These are phyloP conservation scores for Palaemon carinicauda DNA, from an alignment of 1,140 invertebrate species.

Conservation along the genomic window DNA sequence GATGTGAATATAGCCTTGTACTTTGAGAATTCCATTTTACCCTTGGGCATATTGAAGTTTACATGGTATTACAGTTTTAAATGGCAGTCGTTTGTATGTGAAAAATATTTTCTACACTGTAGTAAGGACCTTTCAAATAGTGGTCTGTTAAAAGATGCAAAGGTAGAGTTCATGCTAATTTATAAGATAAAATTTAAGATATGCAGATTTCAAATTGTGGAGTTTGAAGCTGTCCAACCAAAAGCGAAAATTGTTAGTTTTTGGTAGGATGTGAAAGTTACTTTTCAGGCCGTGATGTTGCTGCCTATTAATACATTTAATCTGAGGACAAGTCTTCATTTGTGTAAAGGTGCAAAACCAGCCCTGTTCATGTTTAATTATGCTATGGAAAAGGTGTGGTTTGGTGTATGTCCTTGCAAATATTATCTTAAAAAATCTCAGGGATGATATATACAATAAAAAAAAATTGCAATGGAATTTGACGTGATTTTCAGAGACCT, in stretches of 20 bases:
- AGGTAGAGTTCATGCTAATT: too few species aligned
- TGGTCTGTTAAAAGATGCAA: neutral
- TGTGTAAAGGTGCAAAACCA: constrained; percentile 12
- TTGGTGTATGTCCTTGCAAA: neutral
- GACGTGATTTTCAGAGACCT: too few species aligned
- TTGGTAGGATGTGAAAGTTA: too few species aligned
- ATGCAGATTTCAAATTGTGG: too few species aligned
- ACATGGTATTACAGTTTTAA: neutral
- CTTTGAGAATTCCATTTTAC: constrained; percentile 32
- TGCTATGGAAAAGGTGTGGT: constrained; percentile 15
- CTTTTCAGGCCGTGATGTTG: too few species aligned
- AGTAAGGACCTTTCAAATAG: neutral
- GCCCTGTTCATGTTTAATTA: constrained; percentile 6
- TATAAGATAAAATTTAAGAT: too few species aligned
- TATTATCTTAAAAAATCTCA: neutral
- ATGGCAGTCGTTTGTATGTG: neutral
- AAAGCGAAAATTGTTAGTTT: too few species aligned
- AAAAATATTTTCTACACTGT: neutral
- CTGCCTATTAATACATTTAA: neutral
- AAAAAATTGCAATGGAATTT: too few species aligned
- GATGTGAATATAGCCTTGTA: too few species aligned
- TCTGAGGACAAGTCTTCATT: neutral
- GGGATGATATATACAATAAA: too few species aligned
- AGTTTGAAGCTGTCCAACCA: too few species aligned
- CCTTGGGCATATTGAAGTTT: neutral